These are phyloP conservation scores for Artemisiospiza belli DNA, from an alignment of 2,113 vertebrate genomes.

Conservation along the genomic window DNA sequence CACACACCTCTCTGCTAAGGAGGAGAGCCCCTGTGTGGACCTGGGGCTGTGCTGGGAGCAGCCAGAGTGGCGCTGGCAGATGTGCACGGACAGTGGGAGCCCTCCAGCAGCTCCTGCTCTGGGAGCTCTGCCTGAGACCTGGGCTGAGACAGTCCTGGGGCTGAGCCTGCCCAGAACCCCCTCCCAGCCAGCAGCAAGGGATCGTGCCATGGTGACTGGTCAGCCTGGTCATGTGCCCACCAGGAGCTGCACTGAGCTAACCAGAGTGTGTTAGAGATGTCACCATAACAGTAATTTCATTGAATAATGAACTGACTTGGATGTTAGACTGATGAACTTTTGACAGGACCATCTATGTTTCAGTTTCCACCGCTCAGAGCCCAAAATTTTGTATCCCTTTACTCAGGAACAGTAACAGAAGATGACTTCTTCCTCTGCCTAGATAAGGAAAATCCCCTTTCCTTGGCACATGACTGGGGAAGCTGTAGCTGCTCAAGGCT, in stretches of 20 bases:
- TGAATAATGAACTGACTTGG: background rate
- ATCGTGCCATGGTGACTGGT: fast-evolving
- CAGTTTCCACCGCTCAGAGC: background rate
- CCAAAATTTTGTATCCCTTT: background rate
- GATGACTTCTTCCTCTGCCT: background rate
- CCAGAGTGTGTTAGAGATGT: background rate
- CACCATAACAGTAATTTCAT: background rate
- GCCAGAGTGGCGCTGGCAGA: background rate
- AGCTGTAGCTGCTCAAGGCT: background rate
- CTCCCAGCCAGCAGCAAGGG: background rate
- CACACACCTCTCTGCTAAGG: background rate
- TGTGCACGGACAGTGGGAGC: background rate
- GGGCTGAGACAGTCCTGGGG: background rate
- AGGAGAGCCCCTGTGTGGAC: background rate
- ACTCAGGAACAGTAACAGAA: background rate
- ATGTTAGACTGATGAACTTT: background rate
- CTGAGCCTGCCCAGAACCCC: background rate
- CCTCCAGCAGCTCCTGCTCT: background rate
- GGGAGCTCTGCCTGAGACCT: background rate
- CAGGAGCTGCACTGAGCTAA: background rate
- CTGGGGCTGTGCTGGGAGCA: background rate
- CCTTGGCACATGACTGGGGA: background rate
- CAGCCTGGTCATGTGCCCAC: fast-evolving
- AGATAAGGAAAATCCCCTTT: background rate
- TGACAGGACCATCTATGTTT: background rate